Conservation (phyloP, 2,797 vertebrate species). For the Lindbergichthys nudifrons region DNA sequence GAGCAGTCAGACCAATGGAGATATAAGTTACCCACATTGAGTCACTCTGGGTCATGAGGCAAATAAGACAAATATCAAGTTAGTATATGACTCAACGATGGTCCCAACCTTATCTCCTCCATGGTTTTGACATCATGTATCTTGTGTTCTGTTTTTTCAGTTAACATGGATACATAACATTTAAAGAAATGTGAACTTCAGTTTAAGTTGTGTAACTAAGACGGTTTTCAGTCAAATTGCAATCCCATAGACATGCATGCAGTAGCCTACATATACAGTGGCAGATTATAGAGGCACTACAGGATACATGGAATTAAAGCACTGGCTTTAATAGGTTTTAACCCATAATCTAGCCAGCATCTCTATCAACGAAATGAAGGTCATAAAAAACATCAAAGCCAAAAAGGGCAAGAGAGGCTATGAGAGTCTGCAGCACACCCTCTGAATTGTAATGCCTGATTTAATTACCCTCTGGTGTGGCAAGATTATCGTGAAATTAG, state of each 20-base stretch:
- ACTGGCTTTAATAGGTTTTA: not conserved
- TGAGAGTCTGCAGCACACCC: not conserved
- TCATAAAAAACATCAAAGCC: constrained; percentile 14
- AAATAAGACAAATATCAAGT: not conserved
- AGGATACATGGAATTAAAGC: not conserved
- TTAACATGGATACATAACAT: not conserved
- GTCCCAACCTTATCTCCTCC: not conserved
- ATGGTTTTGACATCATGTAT: not conserved
- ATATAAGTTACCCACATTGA: not conserved
- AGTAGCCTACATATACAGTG: not conserved
- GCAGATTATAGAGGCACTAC: not conserved
- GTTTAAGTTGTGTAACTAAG: not conserved
- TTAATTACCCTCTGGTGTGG: not conserved
- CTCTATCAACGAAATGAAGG: constrained; percentile 12
- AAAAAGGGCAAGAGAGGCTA: not conserved
- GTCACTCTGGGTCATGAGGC: not conserved
- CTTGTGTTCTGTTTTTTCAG: not conserved
- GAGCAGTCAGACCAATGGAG: not conserved
- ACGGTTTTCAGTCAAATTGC: not conserved
- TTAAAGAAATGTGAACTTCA: not conserved
- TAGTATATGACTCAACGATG: not conserved
- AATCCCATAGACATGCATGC: not conserved
- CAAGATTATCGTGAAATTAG: not conserved
- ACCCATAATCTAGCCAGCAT: not conserved
- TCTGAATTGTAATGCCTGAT: constrained; percentile 18